Base-by-base conservation (phyloP, 2,888 invertebrate species). In the Hofmannophila pseudospretella region DNA sequence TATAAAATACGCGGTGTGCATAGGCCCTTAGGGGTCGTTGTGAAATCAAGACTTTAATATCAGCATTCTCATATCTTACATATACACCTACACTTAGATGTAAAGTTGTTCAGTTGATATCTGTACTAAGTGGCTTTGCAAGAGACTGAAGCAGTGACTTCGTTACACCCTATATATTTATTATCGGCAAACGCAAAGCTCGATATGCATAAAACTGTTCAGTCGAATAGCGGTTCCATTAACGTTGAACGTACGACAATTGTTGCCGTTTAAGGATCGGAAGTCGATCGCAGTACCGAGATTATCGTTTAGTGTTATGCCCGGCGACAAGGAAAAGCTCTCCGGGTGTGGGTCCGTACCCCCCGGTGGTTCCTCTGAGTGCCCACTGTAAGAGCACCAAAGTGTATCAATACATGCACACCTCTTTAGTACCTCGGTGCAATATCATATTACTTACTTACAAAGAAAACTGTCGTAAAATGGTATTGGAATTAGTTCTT, bases 291-390 rank as follows among this genome's bases (percentile, higher is more conserved):
- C 72, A 65, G 71, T 78, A 73, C 71, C 69, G 72, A 70, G 68
- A 78, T 80, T 80, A 84, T 78, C 81, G 81, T 81, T 85, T 80
- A 84, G 70, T 70, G 79, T 84, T 79, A 85, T 81, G 78, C 75
- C 50, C 66, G 65, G 70, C 67, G 75, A 85, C 85, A 84, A 75
- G 84, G 82, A 85, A 85, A 85, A 76, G 84, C 85, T 85, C 76
- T 85, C 70, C 61, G 53, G 58, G 44, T 50, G 36, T 42, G 54
- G 48, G 54, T 54, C 42, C 52, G 55, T 55, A 55, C 65, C 68
- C 68, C 70, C 67, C 56, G 55, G 63, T 57, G 62, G 48, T 9
- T 63, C 54, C 34, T 29, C 22, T 27, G 46, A 53, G 54, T 66
- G 67, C 59, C 53, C 57, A 53, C 47, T 56, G 55, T 54, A 44